Evolutionary conservation across 2,797 vertebrate genomes (phyloP).

Genomic region (Cossypha caffra): DNA sequence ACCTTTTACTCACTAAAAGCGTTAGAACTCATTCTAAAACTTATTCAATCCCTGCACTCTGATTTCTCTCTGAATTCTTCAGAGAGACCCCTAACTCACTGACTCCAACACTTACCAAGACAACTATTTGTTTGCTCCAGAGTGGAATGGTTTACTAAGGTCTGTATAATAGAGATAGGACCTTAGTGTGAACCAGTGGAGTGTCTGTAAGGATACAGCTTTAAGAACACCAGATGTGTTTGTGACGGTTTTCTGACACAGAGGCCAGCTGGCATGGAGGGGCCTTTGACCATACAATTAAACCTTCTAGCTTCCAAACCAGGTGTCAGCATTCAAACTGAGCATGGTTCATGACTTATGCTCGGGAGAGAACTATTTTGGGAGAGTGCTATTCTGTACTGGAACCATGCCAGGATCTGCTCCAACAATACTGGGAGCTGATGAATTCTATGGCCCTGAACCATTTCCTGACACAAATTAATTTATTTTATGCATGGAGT

Average conservation of each 20-base stretch:
- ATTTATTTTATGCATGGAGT: neutral
- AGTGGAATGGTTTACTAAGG: neutral
- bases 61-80: too few species aligned
- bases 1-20: too few species aligned
- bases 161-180: neutral
- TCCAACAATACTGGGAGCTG: neutral
- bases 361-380: neutral
- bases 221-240: neutral
- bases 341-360: neutral
- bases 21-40: too few species aligned
- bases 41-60: too few species aligned
- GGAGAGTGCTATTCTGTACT: neutral
- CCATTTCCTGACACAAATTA: neutral
- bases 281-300: neutral
- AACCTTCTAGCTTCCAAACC: neutral
- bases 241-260: neutral
- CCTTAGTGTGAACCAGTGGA: neutral
- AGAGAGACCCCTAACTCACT: too few species aligned
- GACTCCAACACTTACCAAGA: neutral
- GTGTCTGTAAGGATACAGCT: neutral
- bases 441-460: neutral
- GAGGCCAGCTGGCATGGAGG: neutral
- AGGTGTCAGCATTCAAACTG: conserved; percentile 8
- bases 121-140: neutral
- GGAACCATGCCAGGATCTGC: neutral